phyloP scores from a whole-genome alignment of 2,113 vertebrate species.

The Redunca redunca region DNA sequence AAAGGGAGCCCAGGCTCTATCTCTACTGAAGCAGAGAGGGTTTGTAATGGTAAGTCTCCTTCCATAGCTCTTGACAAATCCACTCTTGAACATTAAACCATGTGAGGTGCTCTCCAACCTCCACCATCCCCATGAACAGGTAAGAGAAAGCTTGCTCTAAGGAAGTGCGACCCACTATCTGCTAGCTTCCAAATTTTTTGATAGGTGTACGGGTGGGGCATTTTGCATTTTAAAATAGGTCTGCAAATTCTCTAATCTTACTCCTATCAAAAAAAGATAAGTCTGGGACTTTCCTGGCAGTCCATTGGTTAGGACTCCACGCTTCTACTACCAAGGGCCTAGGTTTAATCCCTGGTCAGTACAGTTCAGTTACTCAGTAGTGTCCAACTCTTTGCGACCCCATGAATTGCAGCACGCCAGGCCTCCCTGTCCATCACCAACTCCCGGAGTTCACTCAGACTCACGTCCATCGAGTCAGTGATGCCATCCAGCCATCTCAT shows the following conservation, averaged over 20 bases:
- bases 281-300: not conserved
- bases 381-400: too few species aligned
- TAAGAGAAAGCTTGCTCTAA: not conserved
- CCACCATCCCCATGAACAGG: not conserved
- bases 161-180: not conserved
- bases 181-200: not conserved
- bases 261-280: not conserved
- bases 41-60: not conserved
- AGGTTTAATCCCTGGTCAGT: not conserved
- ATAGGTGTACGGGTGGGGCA: not conserved
- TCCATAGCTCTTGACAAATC: not conserved
- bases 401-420: too few species aligned
- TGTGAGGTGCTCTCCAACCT: not conserved
- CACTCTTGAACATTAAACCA: conserved; percentile 4
- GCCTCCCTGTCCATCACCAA: too few species aligned
- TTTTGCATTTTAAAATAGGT: conserved; percentile 1
- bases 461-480: too few species aligned
- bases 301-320: not conserved
- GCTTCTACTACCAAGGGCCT: not conserved
- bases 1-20: not conserved
- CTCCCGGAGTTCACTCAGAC: too few species aligned
- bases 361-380: too few species aligned
- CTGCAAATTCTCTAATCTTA: not conserved
- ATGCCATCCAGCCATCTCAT: too few species aligned
- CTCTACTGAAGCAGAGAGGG: not conserved